phyloP scores from a whole-genome alignment of 2,888 invertebrate species.

The Frankliniella fusca region DNA sequence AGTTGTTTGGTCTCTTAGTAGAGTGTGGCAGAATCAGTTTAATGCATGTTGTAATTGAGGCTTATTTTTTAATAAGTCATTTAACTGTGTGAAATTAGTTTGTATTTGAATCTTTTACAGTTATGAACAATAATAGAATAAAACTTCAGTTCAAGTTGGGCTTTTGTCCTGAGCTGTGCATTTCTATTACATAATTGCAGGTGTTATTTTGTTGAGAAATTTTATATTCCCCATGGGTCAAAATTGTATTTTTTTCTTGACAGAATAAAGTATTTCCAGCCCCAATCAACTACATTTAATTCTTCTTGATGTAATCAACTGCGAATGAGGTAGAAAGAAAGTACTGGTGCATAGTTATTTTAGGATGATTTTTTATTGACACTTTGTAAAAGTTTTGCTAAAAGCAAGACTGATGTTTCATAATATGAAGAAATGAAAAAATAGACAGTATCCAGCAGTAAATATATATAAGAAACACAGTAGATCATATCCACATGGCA shows the following conservation, averaged over 20 bases:
- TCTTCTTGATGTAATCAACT: background rate
- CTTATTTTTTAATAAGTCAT: too few relatives aligned
- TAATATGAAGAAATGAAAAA: slow-evolving; percentile 21
- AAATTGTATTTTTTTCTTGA: background rate
- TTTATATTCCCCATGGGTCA: background rate
- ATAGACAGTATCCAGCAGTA: slow-evolving; percentile 12
- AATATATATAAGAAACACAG: background rate
- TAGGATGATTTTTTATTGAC: background rate
- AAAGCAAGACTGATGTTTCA: background rate
- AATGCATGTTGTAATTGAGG: too few relatives aligned
- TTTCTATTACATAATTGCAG: too few relatives aligned
- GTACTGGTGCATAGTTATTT: background rate
- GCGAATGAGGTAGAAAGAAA: background rate
- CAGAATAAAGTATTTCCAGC: too few relatives aligned
- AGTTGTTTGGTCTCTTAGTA: too few relatives aligned
- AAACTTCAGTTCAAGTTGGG: too few relatives aligned
- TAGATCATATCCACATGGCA: background rate
- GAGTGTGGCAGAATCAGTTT: too few relatives aligned
- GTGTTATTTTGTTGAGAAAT: too few relatives aligned
- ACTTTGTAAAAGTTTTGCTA: background rate
- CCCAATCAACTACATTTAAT: background rate
- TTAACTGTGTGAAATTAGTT: background rate
- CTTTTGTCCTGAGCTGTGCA: too few relatives aligned
- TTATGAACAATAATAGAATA: background rate
- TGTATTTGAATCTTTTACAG: background rate